phyloP scores from a whole-genome alignment of 1,140 invertebrate genomes.

The Macrostomum lignano region DNA sequence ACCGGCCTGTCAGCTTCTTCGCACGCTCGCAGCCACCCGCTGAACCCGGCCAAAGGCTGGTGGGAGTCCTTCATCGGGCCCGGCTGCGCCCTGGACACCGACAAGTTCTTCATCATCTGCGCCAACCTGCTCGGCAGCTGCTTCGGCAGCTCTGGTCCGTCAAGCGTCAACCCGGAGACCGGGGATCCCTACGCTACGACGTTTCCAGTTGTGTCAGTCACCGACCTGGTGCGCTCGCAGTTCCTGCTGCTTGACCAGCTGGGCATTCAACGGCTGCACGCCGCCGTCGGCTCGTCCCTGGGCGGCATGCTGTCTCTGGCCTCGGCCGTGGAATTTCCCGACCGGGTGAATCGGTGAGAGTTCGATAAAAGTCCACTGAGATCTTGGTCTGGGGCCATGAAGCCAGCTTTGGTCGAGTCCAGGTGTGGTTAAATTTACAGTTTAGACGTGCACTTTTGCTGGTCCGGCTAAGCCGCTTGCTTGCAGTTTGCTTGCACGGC shows the following conservation, averaged over 20 bases:
- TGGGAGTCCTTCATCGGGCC: constrained; percentile 29
- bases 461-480: no score
- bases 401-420: no score
- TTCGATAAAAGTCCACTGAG: neutral
- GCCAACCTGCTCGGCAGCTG: constrained; percentile 27
- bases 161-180: constrained; percentile 19
- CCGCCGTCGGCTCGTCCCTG: constrained; percentile 9
- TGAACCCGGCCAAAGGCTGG: constrained; percentile 23
- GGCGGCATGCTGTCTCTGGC: constrained; percentile 22
- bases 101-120: constrained; percentile 27
- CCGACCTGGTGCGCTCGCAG: constrained; percentile 22
- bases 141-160: constrained; percentile 22
- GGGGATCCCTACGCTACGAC: constrained; percentile 20
- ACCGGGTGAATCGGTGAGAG: constrained; percentile 19
- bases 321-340: constrained; percentile 15
- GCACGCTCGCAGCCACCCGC: constrained; percentile 22
- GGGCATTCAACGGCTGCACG: constrained; percentile 15
- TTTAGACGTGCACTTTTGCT: no score
- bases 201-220: constrained; percentile 20
- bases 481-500: no score
- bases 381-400: constrained; percentile 6
- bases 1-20: constrained; percentile 24
- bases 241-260: constrained; percentile 21
- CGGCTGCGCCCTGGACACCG: constrained; percentile 23
- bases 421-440: no score